Base-by-base conservation (phyloP, 2,888 invertebrate species). In the Calliphora vomitoria region DNA sequence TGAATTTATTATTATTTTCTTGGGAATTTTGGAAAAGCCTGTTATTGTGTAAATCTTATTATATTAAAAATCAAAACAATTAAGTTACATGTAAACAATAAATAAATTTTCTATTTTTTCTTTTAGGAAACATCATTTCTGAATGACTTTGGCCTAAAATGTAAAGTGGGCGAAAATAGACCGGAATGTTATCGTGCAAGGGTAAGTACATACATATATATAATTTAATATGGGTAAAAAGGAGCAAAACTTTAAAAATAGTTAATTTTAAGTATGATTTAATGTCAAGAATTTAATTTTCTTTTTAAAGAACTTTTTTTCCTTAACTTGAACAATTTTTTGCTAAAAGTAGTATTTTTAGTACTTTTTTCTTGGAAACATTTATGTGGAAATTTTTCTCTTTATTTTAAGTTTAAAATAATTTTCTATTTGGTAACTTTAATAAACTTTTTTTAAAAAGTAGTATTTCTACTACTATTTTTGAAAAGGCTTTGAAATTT, bases 91-190 rank as follows among this genome's bases (percentile, higher is more conserved):
- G 25, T 25, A 25, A 25, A 25, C 25, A 25, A 1, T 25, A 25
- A 25, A 25, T 25, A 25, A 25, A 25, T 1, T 25, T 25, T 25
- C 1, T 25, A 25, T 25, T 44, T 38, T 38, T 81, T 38, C 88
- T 92, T 90, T 80, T 90, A 92, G 92, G 91, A 92, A 90, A 90
- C 90, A 80, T 78, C 89, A 15, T 92, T 92, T 90, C 89, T 91
- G 71, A 92, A 92, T 82, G 93, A 92, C 69, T 92, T 92, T 68
- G 92, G 92, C 44, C 90, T 92, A 10, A 89, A 90, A 71, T 92
- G 92, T 84, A 89, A 88, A 10, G 89, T 89, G 86, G 91, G 90
- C 66, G 91, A 91, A 88, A 90, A 86, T 75, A 90, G 91, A 69
- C 91, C 90, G 50, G 91, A 91, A 88, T 92, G 92, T 87, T 92